phyloP scores from a whole-genome alignment of 2,888 invertebrate genomes.

The Dasypogon diadema region DNA sequence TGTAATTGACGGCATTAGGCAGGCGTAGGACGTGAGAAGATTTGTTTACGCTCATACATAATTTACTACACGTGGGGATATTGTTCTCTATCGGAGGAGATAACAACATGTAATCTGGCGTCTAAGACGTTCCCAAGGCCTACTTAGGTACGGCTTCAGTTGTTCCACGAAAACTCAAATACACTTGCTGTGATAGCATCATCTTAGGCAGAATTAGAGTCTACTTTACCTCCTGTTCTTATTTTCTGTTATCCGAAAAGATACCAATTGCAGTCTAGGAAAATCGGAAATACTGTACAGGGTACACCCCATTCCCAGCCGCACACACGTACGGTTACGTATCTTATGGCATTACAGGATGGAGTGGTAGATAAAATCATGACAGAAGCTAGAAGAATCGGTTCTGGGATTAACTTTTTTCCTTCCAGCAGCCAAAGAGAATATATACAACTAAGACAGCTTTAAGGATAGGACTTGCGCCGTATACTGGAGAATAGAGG shows the following conservation, averaged over 20 bases:
- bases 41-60: slow-evolving; percentile 2
- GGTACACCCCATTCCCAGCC: background rate
- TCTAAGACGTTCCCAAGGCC: background rate
- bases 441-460: background rate
- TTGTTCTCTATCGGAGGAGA: background rate
- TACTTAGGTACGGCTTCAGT: background rate
- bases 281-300: slow-evolving; percentile 17
- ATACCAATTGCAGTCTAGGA: slow-evolving; percentile 33
- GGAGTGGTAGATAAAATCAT: slow-evolving; percentile 43
- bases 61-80: slow-evolving; percentile 24
- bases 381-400: slow-evolving; percentile 38
- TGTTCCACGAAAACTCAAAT: background rate
- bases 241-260: slow-evolving; percentile 31
- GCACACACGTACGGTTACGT: background rate
- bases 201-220: background rate
- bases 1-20: slow-evolving; percentile 16
- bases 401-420: slow-evolving; percentile 48
- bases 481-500: background rate
- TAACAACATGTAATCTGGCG: slow-evolving; percentile 22
- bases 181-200: slow-evolving; percentile 22
- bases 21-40: slow-evolving; percentile 31
- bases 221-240: background rate
- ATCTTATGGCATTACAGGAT: slow-evolving; percentile 41
- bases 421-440: slow-evolving; percentile 33
- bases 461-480: background rate